Conservation (phyloP, 2,113 vertebrate species). For the Platycercus adscitus region DNA sequence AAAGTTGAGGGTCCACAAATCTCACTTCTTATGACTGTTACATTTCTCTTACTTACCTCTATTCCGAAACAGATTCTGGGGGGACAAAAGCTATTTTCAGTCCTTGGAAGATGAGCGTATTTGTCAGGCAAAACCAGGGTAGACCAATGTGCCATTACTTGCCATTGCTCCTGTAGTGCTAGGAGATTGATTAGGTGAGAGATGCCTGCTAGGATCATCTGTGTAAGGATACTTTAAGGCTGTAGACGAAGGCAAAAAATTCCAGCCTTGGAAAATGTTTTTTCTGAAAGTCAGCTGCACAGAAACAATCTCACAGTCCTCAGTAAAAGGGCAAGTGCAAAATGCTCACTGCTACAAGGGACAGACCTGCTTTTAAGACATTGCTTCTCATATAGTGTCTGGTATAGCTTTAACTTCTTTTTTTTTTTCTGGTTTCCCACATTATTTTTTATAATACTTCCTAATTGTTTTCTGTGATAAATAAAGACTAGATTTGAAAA, state of each 20-base stretch:
- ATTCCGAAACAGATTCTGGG: neutral
- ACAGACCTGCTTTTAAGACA: neutral
- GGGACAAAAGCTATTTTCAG: neutral
- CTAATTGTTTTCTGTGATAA: neutral
- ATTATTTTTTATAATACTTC: neutral
- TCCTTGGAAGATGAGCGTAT: neutral
- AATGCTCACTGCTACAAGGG: neutral
- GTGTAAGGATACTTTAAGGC: neutral
- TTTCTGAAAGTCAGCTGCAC: neutral
- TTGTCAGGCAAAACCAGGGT: neutral
- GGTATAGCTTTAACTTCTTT: neutral
- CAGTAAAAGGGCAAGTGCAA: neutral
- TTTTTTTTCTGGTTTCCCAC: neutral
- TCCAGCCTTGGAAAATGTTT: neutral
- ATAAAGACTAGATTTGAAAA: neutral
- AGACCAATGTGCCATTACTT: neutral
- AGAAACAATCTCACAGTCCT: neutral
- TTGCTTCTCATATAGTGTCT: neutral
- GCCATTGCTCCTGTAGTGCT: neutral
- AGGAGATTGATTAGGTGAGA: conserved; percentile 21
- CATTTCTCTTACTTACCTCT: neutral
- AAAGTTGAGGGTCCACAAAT: neutral
- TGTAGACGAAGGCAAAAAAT: neutral
- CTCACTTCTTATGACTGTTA: neutral
- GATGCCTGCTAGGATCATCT: neutral